Conservation (phyloP, 2,888 invertebrate species). For the Apamea anceps region DNA sequence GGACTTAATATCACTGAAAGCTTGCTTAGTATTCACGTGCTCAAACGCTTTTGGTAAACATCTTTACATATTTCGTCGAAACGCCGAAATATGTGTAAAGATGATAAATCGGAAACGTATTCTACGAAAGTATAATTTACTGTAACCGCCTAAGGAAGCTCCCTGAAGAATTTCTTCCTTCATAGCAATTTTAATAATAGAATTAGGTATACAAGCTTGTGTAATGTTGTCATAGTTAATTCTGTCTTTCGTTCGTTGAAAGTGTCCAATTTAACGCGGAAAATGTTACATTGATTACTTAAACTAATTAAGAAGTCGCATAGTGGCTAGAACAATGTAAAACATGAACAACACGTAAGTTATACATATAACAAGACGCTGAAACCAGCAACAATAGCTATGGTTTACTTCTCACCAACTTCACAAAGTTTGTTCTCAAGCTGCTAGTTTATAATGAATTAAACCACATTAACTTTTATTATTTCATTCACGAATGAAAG, state of each 20-base stretch:
- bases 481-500: slow-evolving; percentile 10
- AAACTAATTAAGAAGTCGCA: slow-evolving; percentile 7
- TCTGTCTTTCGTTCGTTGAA: not conserved
- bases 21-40: not conserved
- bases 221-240: not conserved
- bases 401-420: not conserved
- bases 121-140: not conserved
- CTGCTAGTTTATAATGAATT: slow-evolving; percentile 11
- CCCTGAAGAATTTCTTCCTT: not conserved
- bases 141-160: not conserved
- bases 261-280: not conserved
- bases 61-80: not conserved
- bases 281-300: slow-evolving; percentile 14
- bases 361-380: not conserved
- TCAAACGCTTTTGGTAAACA: not conserved
- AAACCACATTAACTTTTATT: not conserved
- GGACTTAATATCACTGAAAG: slow-evolving; percentile 16
- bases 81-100: not conserved
- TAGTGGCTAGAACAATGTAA: slow-evolving; percentile 15
- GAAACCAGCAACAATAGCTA: not conserved
- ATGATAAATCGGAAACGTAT: not conserved
- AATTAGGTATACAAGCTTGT: not conserved
- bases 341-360: not conserved
- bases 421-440: not conserved
- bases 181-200: not conserved